Evolutionary conservation across 2,888 invertebrate species (phyloP), one percentile per base, ranked within the genome.

Genomic region (Sacculina carcini): DNA sequence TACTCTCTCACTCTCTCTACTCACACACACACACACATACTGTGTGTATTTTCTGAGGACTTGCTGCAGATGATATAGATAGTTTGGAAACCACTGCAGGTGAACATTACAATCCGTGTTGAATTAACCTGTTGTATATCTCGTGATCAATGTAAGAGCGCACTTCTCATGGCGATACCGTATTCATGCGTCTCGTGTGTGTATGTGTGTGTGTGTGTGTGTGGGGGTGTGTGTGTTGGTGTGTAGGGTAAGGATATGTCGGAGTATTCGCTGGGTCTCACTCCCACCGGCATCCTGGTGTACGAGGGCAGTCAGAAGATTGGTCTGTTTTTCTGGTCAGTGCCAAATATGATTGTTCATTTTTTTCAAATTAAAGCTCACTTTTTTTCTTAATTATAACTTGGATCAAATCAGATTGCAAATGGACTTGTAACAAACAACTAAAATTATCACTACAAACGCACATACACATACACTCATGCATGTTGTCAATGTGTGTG

Each of bases 251-350:
- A 90, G 69, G 98, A 98, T 69, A 83, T 86, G 29, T 84, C 85
- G 69, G 86, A 89, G 66, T 99, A 99, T 67, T 80, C 82, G 58
- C 70, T 99, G 52, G 98, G 98, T 2, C 70, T 99, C 53, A 99
- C 98, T 12, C 98, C 98, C 38, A 94, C 94, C 12, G 98, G 98
- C 1, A 89, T 99, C 62, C 72, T 99, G 51, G 94, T 99, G 7
- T 98, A 94, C 67, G 98, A 99, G 67, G 87, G 86, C 24, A 75
- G 76, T 51, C 84, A 86, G 64, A 96, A 96, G 69, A 98, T 99
- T 60, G 98, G 98, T 1, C 70, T 99, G 19, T 99, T 99, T 67
- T 92, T 94, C 65, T 99, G 98, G 74, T 71, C 58, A 58, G 58
- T 10, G 31, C 16, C 19, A n/a, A n/a, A n/a, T n/a, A n/a, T n/a